Evolutionary conservation across 2,888 invertebrate genomes (phyloP), one percentile per base, ranked within the genome.

Genomic region (Cartodere bifasciata): DNA sequence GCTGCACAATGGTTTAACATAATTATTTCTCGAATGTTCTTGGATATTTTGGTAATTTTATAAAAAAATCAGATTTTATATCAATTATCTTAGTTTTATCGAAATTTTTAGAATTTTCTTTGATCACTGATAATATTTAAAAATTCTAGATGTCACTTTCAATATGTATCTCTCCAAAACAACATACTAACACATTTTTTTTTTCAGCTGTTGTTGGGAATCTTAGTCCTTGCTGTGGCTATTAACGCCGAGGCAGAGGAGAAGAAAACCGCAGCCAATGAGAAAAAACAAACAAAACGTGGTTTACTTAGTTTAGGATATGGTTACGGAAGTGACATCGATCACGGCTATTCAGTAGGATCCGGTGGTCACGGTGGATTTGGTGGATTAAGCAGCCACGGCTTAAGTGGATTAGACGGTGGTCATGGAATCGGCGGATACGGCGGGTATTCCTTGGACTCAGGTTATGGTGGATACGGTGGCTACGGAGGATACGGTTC

Each of bases 271-370:
- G 45, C 44, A 38, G 33, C 40, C 16, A 46, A 36, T 21, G 78
- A 77, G 40, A 81, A 84, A 68, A 83, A 83, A 59, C 70, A 81
- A 57, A 80, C 81, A 63, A 84, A 85, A 62, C 78, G 84, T 46
- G 84, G 84, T 44, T 70, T 84, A 46, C 65, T 81, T 36, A 74
- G 78, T 54, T 67, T 83, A 53, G 84, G 83, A 46, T 82, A 83
- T 48, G 84, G 84, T 31, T 83, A 84, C 57, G 81, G 80, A 36
- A 72, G 75, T 48, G 82, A 81, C 43, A 70, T 79, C 41, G 80
- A 81, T 52, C 60, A 80, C 40, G 83, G 83, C 28, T 75, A 77
- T 55, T 45, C 50, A 7, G 64, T 79, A 46, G 79, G 78, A 31
- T 59, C 56, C 49, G 72, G 72, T 16, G 69, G 72, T 38, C 48